These are phyloP conservation scores for Antrozous pallidus DNA, from an alignment of 2,797 vertebrate genomes.

Conservation along the genomic window DNA sequence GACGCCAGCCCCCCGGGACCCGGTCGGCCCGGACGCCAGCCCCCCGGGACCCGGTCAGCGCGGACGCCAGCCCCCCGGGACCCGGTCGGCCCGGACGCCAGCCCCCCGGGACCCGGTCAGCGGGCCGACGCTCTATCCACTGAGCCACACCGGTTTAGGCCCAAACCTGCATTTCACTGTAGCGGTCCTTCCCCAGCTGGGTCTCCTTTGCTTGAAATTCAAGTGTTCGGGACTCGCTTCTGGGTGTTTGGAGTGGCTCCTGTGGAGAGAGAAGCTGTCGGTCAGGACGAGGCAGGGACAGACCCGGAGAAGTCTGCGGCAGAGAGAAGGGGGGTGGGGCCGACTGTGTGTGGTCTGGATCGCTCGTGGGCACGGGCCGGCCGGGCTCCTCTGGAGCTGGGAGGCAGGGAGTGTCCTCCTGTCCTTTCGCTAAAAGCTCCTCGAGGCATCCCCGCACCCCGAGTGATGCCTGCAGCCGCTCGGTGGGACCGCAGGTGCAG, in stretches of 20 bases:
- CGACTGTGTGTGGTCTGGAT: too few relatives aligned
- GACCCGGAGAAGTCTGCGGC: neutral
- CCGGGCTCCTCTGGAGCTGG: fast-evolving
- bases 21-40: too few relatives aligned
- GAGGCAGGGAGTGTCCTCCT: neutral
- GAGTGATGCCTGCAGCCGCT: too few relatives aligned
- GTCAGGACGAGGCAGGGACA: neutral
- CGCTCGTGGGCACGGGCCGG: fast-evolving
- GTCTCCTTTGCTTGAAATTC: neutral
- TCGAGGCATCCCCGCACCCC: neutral
- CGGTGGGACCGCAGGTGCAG: neutral
- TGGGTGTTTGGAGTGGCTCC: neutral
- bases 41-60: too few relatives aligned
- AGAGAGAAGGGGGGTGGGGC: neutral
- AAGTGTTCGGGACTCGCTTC: neutral
- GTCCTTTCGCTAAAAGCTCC: neutral
- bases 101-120: too few relatives aligned
- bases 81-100: too few relatives aligned
- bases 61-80: too few relatives aligned
- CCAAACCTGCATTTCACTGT: neutral
- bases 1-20: too few relatives aligned
- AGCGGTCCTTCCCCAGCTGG: neutral
- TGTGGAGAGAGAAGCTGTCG: neutral
- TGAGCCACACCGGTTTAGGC: neutral
- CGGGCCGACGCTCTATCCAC: too few relatives aligned